Evolutionary conservation across 2,888 invertebrate genomes (phyloP), one percentile per base, ranked within the genome.

Genomic region (Acrocyrtus sp.): DNA sequence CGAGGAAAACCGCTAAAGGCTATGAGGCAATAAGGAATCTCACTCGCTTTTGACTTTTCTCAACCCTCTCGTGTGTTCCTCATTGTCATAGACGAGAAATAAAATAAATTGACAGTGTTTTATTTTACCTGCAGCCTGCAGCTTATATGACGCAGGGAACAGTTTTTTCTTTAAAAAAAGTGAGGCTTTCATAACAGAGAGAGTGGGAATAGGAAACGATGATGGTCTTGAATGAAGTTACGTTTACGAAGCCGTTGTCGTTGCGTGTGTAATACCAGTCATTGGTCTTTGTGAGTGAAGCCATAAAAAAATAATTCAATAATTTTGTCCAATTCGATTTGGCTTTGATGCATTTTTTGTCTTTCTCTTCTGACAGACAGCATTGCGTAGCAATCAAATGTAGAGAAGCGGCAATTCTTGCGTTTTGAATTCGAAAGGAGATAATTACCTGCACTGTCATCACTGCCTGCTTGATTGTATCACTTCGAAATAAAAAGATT

Each of bases 1-100:
- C n/a, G n/a, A n/a, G n/a, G n/a, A 43, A 54, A 54, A 65, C 65
- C 65, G 65, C 65, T 65, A 48, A 56, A 4, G 65, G 65, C 65
- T 48, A 65, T 65, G 65, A 65, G 56, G 39, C 54, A 65, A 65
- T 65, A 56, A 48, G 65, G 56, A 48, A 56, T 39, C 34, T 65
- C 34, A 26, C 19, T 39, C 34, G 19, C 47, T 65, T 15, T 56
- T 56, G 41, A 41, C 56, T 65, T 62, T 45, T 21, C 34, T 50
- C 45, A 54, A 54, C 54, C 21, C 43, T 39, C 17, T 2, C 45
- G 6, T n/a, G 12, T 34, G 12, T 34, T 34, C 34, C 12, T 34
- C 34, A 5, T 8, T 12, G 34, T 34, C 5, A 34, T 5, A 34
- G 12, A 12, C 34, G 34, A 34, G 5, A 34, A 8, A 8, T 12